Conservation (phyloP, 1,140 invertebrate species). For the Drosophila azteca region DNA sequence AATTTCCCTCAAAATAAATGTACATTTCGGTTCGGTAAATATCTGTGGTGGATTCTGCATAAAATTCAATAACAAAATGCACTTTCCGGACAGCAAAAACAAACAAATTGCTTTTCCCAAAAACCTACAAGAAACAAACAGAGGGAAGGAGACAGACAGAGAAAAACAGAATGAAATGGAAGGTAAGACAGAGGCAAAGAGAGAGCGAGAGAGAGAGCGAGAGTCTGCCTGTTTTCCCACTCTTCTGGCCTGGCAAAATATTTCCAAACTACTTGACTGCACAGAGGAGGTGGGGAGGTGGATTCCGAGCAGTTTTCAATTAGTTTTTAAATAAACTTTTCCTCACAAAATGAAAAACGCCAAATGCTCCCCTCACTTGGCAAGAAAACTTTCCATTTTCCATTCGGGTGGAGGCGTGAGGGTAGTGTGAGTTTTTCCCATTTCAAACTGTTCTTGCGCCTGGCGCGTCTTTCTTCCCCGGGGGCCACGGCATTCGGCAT, state of each 20-base stretch:
- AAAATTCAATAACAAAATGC: constrained; percentile 77
- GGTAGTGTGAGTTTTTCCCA: constrained; percentile 30
- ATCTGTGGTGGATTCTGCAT: constrained; percentile 42
- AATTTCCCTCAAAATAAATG: not conserved
- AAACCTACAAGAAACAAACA: constrained; percentile 40
- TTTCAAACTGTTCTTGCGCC: constrained; percentile 55
- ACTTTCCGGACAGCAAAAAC: constrained; percentile 69
- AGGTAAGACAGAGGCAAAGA: constrained; percentile 13
- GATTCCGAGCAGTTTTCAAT: constrained; percentile 71
- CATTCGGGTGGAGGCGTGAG: not conserved
- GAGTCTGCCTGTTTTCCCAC: constrained; percentile 21
- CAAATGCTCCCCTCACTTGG: constrained; percentile 28
- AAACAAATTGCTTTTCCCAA: constrained; percentile 65
- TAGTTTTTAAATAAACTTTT: constrained; percentile 80
- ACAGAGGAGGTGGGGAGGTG: not conserved
- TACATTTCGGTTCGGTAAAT: not conserved
- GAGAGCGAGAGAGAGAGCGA: constrained; percentile 16
- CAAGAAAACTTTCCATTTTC: constrained; percentile 73
- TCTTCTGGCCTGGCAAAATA: constrained; percentile 44
- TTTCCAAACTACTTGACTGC: constrained; percentile 61
- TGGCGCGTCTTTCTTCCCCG: constrained; percentile 31
- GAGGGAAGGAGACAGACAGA: constrained; percentile 8
- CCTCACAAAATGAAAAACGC: constrained; percentile 33
- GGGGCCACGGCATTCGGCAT: too few species aligned
- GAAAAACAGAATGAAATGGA: constrained; percentile 19